These are phyloP conservation scores for Siniperca scherzeri DNA, from an alignment of 2,797 vertebrate genomes.

Conservation along the genomic window DNA sequence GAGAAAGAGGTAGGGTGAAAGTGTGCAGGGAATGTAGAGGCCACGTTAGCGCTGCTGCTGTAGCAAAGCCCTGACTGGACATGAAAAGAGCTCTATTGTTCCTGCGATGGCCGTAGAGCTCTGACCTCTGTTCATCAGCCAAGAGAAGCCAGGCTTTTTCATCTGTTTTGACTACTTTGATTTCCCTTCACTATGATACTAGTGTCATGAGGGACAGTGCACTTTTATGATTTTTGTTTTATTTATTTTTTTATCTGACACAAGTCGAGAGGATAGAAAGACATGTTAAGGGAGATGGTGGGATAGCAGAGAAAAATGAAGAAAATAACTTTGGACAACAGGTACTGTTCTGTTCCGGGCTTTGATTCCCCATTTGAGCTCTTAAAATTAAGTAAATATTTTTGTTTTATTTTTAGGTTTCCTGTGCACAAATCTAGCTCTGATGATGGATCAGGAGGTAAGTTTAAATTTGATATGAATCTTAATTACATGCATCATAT, in stretches of 20 bases:
- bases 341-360: constrained; percentile 58
- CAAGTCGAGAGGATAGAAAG: constrained; percentile 38
- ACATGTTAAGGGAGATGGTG: constrained; percentile 59
- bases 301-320: constrained; percentile 76
- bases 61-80: constrained; percentile 73
- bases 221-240: constrained; percentile 51
- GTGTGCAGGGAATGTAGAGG: constrained; percentile 77
- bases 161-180: constrained; percentile 62
- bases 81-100: constrained; percentile 84
- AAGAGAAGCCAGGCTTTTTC: constrained; percentile 64
- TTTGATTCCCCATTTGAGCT: background rate
- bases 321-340: constrained; percentile 79
- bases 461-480: constrained; percentile 58
- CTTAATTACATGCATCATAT: background rate
- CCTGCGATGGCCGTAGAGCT: constrained; percentile 65
- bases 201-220: constrained; percentile 58
- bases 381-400: background rate
- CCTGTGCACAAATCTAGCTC: constrained; percentile 95
- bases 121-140: constrained; percentile 76
- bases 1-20: constrained; percentile 58
- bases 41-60: constrained; percentile 66
- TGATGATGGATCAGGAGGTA: constrained; percentile 94
- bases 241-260: constrained; percentile 14
- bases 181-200: constrained; percentile 53
- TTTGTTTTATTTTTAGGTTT: constrained; percentile 81